Base-by-base conservation (phyloP, 1,140 invertebrate genomes). In the Andrena cerasifolii region DNA sequence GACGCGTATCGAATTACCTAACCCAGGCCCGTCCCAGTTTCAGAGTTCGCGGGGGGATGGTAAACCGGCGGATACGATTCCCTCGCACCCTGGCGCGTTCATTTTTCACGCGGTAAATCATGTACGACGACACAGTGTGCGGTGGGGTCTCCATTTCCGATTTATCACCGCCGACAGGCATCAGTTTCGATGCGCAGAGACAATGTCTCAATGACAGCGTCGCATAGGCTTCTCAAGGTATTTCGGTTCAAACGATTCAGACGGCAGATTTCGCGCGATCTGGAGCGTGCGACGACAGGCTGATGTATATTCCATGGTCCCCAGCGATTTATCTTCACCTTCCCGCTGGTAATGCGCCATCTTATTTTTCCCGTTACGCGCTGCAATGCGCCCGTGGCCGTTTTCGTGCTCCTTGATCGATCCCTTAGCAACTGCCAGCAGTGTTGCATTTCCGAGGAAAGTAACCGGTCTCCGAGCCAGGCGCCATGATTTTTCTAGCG, bases 31-130 rank as follows among this genome's bases (percentile, higher is more conserved):
- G 78, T 67, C 54, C 59, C 33, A 78, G 73, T 82, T 78, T 40
- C 58, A 26, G 47, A 8, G 24, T n/a, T n/a, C n/a, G n/a, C n/a
- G n/a, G n/a, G n/a, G n/a, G n/a, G n/a, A 16, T 26, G 47, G 33
- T 51, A 45, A 49, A 21, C 40, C 40, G 24, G 21, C 33, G 33
- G 45, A 36, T 31, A 61, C 63, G 63, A 73, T 79, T 65, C 53
- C 56, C 12, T 67, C 68, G 47, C 54, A 51, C 54, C 58, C 58
- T 45, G 63, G 16, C 12, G 18, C 16, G 43, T 65, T 67, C 76
- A 84, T 84, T 84, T 84, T 79, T 84, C 81, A 83, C 36, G n/a
- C 16, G 40, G 66, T 70, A 62, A 72, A 75, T 67, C 63, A 36
- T 47, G 28, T 10, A 47, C 8, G 62, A 75, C 49, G 21, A 58